These are phyloP conservation scores for Heterochromis multidens DNA, from an alignment of 2,113 vertebrate species.

Conservation along the genomic window DNA sequence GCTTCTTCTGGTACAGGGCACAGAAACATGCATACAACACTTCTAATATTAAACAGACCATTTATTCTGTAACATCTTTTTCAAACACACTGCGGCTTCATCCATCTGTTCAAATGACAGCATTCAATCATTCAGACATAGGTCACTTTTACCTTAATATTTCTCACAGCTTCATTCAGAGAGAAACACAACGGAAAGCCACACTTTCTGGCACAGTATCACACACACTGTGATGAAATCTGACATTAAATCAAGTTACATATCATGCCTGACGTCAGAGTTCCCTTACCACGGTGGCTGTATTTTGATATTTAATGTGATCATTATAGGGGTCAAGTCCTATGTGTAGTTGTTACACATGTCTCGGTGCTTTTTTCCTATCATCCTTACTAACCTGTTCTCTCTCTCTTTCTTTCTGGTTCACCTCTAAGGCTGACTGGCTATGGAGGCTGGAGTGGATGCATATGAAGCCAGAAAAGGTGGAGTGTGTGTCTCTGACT, in stretches of 20 bases:
- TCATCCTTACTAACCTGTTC: too few species aligned
- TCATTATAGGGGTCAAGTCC: background rate
- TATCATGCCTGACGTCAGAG: background rate
- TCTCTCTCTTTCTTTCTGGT: too few species aligned
- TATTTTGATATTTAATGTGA: background rate
- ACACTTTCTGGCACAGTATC: background rate
- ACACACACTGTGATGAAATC: background rate
- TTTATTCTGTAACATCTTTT: background rate
- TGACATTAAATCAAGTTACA: background rate
- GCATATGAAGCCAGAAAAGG: background rate
- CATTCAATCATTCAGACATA: background rate
- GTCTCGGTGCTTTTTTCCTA: too few species aligned
- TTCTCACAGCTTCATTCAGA: background rate
- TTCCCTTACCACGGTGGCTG: too few species aligned
- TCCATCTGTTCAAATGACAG: background rate
- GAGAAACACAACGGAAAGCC: accelerated
- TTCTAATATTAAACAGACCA: background rate
- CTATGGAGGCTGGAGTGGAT: background rate
- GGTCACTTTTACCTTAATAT: background rate
- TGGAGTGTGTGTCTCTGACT: background rate
- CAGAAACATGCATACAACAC: background rate
- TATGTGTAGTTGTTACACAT: accelerated
- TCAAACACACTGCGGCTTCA: accelerated
- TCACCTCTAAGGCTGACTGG: too few species aligned
- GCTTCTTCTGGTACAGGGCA: conserved; percentile 43